Evolutionary conservation across 1,140 invertebrate genomes (phyloP).

Genomic region (Marisa cornuarietis): DNA sequence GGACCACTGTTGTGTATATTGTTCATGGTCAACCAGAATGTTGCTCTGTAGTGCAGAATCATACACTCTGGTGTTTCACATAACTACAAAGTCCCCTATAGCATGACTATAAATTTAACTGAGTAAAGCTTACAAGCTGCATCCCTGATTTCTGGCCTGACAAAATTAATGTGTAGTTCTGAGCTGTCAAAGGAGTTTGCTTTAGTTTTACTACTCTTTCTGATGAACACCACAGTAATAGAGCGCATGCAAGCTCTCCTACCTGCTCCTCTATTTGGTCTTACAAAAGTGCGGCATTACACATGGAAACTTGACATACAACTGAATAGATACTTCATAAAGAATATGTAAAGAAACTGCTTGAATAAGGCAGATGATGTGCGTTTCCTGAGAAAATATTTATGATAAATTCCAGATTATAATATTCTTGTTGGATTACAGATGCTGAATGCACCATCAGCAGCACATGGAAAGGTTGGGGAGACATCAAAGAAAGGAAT

Average conservation of each 20-base stretch:
- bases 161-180: no score
- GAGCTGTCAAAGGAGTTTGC: no score
- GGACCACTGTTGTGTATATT: no score
- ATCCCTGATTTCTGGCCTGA: no score
- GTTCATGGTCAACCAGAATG: no score
- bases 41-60: no score
- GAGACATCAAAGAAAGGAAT: conserved; percentile 54
- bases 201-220: no score
- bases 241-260: no score
- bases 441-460: conserved; percentile 73
- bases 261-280: no score
- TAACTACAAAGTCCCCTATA: neutral
- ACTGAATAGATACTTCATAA: neutral
- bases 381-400: neutral
- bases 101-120: neutral
- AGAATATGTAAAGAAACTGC: no score
- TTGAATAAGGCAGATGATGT: neutral
- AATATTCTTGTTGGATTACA: conserved; percentile 40
- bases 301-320: neutral
- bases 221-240: no score
- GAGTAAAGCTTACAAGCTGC: neutral
- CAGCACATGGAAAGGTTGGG: conserved; percentile 72
- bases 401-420: conserved; percentile 2
- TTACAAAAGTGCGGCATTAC: no score
- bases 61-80: neutral